These are phyloP conservation scores for Bombus terrestris DNA, from an alignment of 1,140 invertebrate genomes.

Conservation along the genomic window DNA sequence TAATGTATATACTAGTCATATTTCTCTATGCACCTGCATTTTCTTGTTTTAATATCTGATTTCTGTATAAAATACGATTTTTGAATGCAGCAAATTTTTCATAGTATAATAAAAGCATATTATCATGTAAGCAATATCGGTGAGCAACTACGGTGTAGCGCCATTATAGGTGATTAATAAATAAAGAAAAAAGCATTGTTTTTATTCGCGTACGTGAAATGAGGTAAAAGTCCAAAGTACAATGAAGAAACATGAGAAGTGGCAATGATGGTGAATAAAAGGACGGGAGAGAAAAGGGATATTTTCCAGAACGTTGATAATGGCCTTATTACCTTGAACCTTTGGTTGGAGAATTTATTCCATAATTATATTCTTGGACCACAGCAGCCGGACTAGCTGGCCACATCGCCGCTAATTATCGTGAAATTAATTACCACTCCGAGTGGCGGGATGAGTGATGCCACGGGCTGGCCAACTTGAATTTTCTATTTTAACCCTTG, in stretches of 20 bases:
- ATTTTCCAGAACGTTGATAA: slow-evolving; percentile 28
- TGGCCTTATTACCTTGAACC: slow-evolving; percentile 57
- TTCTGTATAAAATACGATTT: too few relatives aligned
- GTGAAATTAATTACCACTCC: slow-evolving; percentile 67
- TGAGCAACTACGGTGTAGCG: too few relatives aligned
- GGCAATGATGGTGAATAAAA: not conserved
- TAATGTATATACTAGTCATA: too few relatives aligned
- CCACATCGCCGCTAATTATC: slow-evolving; percentile 61
- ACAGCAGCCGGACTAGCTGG: not conserved
- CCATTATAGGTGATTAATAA: too few relatives aligned
- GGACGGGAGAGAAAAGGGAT: not conserved
- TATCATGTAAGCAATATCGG: too few relatives aligned
- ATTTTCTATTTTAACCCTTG: slow-evolving; percentile 36
- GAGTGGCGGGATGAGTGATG: slow-evolving; percentile 62
- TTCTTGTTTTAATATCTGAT: too few relatives aligned
- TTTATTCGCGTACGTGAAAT: not conserved
- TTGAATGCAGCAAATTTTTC: too few relatives aligned
- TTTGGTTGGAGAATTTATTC: slow-evolving; percentile 56
- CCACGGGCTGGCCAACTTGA: slow-evolving; percentile 32
- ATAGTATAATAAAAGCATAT: too few relatives aligned
- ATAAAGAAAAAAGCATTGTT: too few relatives aligned
- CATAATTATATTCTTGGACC: slow-evolving; percentile 62
- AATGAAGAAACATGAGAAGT: not conserved
- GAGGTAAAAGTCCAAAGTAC: not conserved
- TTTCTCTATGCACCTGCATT: too few relatives aligned